Conservation (phyloP, 2,113 vertebrate species). For the Burhinus oedicnemus region DNA sequence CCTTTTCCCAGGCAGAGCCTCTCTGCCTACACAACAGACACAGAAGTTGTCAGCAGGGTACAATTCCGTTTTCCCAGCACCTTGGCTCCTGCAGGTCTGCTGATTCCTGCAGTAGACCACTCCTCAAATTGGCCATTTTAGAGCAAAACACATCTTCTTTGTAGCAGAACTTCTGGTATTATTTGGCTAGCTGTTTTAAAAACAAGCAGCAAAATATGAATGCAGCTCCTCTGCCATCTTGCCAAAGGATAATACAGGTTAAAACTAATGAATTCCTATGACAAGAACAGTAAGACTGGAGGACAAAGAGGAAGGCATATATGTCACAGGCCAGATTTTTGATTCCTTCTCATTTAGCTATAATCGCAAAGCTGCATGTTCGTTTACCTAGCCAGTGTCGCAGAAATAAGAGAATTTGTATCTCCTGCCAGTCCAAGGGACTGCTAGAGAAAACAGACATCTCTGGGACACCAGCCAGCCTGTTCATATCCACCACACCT, state of each 20-base stretch:
- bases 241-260: not conserved
- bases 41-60: not conserved
- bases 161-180: not conserved
- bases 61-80: not conserved
- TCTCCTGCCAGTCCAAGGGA: not conserved
- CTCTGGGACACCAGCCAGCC: not conserved
- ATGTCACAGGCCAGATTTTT: not conserved
- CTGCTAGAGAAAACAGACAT: not conserved
- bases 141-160: not conserved
- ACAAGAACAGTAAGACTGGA: not conserved
- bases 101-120: rapidly evolving
- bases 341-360: not conserved
- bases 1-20: not conserved
- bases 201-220: not conserved
- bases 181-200: not conserved
- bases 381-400: not conserved
- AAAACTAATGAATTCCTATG: not conserved
- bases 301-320: not conserved
- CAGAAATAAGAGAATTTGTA: not conserved
- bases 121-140: not conserved
- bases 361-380: not conserved
- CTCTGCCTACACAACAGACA: not conserved
- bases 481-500: not conserved
- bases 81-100: not conserved
- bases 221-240: not conserved